Evolutionary conservation across 2,888 invertebrate genomes (phyloP), one percentile per base, ranked within the genome.

Genomic region (Stomorhina lunata): DNA sequence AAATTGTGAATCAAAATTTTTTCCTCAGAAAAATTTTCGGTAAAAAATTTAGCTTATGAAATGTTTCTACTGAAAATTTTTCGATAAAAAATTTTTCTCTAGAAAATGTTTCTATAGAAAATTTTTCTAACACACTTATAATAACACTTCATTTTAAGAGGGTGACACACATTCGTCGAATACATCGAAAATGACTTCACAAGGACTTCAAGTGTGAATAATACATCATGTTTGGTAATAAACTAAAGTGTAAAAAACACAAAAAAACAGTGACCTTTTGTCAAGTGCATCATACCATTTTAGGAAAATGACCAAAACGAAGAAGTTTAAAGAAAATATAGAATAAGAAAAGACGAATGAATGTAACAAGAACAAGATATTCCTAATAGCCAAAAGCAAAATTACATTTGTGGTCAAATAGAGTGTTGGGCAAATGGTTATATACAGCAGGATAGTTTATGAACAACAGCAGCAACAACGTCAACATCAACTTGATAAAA

Each of bases 161-260:
- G 12, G 2, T 2, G 1, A 32, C n/a, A 59, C n/a, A 17, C 43
- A 9, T 72, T 57, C 48, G 48, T 48, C 22, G 12, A 53, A 53
- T 32, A 29, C 4, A 22, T 27, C 5, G 12, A 27, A 10, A 50
- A 50, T 12, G n/a, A 50, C 12, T 4, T 50, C 25, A 50, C 25
- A 17, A 9, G 40, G 43, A 66, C 71, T 65, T 69, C 50, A 79
- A 82, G 79, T 82, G 79, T 82, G 82, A 82, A 82, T 82, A 82
- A 82, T 71, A 82, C 82, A 82, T 82, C 69, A 76, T 66, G 75
- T 76, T 69, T 82, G 75, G 61, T 79, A 76, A 82, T 82, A 82
- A 75, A 79, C 71, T 75, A 71, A 82, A 79, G 81, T 75, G 81
- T 69, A 59, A 57, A 55, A 69, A 45, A 63, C n/a, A 69, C 9